These are phyloP conservation scores for Valencia hispanica DNA, from an alignment of 2,797 vertebrate genomes.

Conservation along the genomic window DNA sequence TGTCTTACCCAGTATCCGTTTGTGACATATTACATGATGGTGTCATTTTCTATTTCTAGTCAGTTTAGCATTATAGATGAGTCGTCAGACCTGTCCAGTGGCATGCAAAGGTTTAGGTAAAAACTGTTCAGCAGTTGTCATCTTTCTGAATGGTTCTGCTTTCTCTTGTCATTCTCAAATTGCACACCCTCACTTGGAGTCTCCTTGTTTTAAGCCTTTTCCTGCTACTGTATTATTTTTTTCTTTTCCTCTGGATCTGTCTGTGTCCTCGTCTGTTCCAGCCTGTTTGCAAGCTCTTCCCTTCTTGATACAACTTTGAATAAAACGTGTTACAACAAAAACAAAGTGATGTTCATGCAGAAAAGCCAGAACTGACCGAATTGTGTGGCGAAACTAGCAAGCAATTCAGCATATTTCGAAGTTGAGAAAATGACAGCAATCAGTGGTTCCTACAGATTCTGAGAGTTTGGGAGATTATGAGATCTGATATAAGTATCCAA, in stretches of 20 bases:
- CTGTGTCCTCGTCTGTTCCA: not conserved
- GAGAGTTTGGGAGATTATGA: no score
- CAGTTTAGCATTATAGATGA: not conserved
- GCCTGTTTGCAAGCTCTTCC: constrained; percentile 1
- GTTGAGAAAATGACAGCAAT: not conserved
- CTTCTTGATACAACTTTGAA: constrained; percentile 15
- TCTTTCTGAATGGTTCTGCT: not conserved
- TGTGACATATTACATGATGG: not conserved
- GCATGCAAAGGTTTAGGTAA: not conserved
- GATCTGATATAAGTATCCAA: no score
- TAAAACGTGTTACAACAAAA: constrained; percentile 9
- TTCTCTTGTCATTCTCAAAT: not conserved
- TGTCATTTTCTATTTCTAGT: not conserved
- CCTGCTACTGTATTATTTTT: not conserved
- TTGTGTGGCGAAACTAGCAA: not conserved
- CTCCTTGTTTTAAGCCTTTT: not conserved
- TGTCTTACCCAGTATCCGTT: not conserved
- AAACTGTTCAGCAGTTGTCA: not conserved
- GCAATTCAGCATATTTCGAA: not conserved
- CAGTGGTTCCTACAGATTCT: no score
- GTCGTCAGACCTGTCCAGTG: not conserved
- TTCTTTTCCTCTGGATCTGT: not conserved
- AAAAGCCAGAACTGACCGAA: no score
- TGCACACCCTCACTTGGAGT: not conserved
- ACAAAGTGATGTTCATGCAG: not conserved